These are phyloP conservation scores for Steinernema hermaphroditum DNA, from an alignment of 2,888 invertebrate species.

Conservation along the genomic window DNA sequence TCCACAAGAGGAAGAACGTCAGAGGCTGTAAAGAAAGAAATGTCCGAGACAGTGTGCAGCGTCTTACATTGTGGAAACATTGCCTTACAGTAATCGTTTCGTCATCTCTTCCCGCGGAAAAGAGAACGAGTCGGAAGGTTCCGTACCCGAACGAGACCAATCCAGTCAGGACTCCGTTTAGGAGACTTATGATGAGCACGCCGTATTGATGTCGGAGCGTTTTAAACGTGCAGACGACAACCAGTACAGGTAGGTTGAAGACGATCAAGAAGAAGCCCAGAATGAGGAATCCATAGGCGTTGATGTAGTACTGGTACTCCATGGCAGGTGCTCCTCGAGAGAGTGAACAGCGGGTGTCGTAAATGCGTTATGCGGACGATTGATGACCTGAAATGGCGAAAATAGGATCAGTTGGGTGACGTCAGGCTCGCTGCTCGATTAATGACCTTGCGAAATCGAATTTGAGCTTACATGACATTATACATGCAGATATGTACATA, in stretches of 20 bases:
- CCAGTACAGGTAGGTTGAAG: conserved; percentile 2
- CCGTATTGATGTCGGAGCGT: conserved; percentile 10
- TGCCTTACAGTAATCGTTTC: background rate
- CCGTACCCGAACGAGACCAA: background rate
- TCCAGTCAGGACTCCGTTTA: conserved; percentile 2
- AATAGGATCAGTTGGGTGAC: too few relatives aligned
- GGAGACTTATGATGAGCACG: background rate
- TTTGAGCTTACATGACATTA: too few relatives aligned
- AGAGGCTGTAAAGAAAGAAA: too few relatives aligned
- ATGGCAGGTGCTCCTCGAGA: conserved; percentile 26
- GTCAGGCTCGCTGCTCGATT: too few relatives aligned
- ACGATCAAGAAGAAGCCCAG: background rate
- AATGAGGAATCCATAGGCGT: conserved; percentile 18
- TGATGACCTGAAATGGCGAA: too few relatives aligned
- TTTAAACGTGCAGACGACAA: background rate
- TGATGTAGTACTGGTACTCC: conserved; percentile 15
- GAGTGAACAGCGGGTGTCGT: too few relatives aligned
- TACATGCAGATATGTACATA: too few relatives aligned
- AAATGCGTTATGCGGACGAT: too few relatives aligned
- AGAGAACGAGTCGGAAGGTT: background rate
- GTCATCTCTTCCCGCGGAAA: background rate
- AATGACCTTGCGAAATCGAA: too few relatives aligned
- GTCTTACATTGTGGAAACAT: conserved; percentile 11
- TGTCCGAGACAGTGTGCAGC: background rate
- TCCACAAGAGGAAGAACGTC: background rate